These are phyloP conservation scores for Kradibia gibbosae DNA, from an alignment of 1,140 invertebrate species.

Conservation along the genomic window DNA sequence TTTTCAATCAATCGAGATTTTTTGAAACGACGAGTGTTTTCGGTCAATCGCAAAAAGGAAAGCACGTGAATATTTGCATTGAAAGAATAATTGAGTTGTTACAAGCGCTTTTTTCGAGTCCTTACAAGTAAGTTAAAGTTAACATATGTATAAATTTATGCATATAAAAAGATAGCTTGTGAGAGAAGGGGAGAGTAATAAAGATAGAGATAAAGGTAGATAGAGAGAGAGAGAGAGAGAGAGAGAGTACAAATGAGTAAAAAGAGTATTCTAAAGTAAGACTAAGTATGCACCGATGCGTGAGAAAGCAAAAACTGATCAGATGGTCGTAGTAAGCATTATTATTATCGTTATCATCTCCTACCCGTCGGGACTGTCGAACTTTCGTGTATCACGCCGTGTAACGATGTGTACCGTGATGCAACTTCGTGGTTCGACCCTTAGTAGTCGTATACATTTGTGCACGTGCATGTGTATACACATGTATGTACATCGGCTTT, in stretches of 20 bases:
- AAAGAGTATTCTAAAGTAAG: neutral
- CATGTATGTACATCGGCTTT: neutral
- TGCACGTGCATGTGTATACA: neutral
- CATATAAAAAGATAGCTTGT: neutral
- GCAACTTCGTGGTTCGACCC: slow-evolving; percentile 3
- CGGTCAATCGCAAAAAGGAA: neutral
- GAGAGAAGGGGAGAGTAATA: neutral
- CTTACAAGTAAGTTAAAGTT: slow-evolving; percentile 35
- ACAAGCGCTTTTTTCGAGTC: neutral
- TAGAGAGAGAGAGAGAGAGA: neutral
- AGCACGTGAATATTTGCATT: neutral
- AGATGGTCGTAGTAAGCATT: too few species aligned
- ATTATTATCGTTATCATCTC: too few species aligned
- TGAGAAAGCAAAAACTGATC: too few species aligned
- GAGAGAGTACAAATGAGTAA: neutral
- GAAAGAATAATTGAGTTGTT: neutral
- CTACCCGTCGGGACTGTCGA: too few species aligned
- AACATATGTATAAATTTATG: neutral
- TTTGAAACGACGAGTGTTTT: slow-evolving; percentile 26
- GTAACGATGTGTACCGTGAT: neutral
- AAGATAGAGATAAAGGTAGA: neutral
- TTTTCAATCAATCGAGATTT: slow-evolving; percentile 21
- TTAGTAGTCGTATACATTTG: neutral
- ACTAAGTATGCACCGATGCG: too few species aligned
- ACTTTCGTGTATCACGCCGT: too few species aligned